phyloP scores from a whole-genome alignment of 2,797 vertebrate species.

The Distichodus sexfasciatus region DNA sequence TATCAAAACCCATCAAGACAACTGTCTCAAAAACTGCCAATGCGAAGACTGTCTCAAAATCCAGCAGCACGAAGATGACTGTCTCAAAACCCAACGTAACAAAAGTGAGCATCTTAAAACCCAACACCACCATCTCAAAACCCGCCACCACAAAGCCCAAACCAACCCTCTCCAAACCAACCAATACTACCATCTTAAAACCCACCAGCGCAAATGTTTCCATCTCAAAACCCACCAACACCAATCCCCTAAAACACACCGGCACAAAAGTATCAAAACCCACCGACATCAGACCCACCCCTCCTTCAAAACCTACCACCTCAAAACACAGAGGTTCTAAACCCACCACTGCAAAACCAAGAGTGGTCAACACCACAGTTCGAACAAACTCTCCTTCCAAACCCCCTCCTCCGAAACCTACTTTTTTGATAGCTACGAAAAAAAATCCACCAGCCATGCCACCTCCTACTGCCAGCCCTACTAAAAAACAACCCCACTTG shows the following conservation, averaged over 20 bases:
- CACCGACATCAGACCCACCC: neutral
- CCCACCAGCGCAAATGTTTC: neutral
- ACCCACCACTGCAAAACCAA: conserved; percentile 10
- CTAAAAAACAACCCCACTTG: conserved; percentile 3
- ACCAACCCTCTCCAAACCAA: neutral
- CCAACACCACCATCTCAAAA: neutral
- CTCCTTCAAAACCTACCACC: neutral
- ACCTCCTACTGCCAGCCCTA: neutral
- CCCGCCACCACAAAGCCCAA: neutral
- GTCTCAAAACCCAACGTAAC: neutral
- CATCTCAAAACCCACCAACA: neutral
- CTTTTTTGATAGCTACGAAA: conserved; percentile 50
- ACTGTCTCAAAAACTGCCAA: neutral
- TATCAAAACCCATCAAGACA: neutral
- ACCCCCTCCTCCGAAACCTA: conserved; percentile 29
- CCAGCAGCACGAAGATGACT: neutral
- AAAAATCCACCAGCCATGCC: conserved; percentile 46
- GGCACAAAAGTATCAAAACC: conserved; percentile 12
- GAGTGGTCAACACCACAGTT: conserved; percentile 10
- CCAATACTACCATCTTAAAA: neutral
- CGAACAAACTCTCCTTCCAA: conserved; percentile 1
- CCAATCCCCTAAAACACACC: neutral
- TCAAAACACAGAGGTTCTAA: conserved; percentile 21
- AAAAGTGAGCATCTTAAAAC: neutral
- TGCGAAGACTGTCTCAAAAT: neutral